Conservation (phyloP, 1,140 invertebrate genomes). For the Drosophila bifasciata region DNA sequence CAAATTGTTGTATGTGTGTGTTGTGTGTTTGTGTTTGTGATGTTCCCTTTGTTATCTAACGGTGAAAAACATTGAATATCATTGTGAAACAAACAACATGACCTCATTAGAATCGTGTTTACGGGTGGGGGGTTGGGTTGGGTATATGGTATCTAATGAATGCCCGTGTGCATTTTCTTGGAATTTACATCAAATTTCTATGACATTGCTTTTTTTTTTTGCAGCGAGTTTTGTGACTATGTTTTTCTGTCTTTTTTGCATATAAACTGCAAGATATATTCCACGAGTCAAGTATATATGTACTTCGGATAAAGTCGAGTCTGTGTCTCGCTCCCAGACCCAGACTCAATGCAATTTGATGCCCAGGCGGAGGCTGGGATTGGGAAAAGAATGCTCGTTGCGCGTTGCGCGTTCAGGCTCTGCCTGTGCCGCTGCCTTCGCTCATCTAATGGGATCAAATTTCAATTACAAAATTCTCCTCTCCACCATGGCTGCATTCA, state of each 20-base stretch:
- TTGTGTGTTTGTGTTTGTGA: conserved; percentile 11
- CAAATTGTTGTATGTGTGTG: conserved; percentile 8
- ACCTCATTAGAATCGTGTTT: conserved; percentile 55
- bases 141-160: conserved; percentile 65
- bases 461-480: conserved; percentile 78
- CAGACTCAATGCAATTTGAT: conserved; percentile 45
- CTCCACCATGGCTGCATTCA: conserved; percentile 38
- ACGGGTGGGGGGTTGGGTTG: neutral
- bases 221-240: neutral
- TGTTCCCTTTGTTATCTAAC: conserved; percentile 31
- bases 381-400: conserved; percentile 40
- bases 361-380: conserved; percentile 24
- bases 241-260: too few species aligned
- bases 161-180: conserved; percentile 61
- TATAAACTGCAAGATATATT: conserved; percentile 9
- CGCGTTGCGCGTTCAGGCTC: neutral
- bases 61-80: conserved; percentile 43
- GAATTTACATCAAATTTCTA: conserved; percentile 78
- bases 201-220: conserved; percentile 64
- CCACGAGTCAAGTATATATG: too few species aligned
- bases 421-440: conserved; percentile 24
- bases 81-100: conserved; percentile 45
- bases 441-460: conserved; percentile 79
- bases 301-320: neutral
- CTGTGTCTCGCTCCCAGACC: conserved; percentile 19